These are phyloP conservation scores for Protophormia terraenovae DNA, from an alignment of 2,888 invertebrate species.

Conservation along the genomic window DNA sequence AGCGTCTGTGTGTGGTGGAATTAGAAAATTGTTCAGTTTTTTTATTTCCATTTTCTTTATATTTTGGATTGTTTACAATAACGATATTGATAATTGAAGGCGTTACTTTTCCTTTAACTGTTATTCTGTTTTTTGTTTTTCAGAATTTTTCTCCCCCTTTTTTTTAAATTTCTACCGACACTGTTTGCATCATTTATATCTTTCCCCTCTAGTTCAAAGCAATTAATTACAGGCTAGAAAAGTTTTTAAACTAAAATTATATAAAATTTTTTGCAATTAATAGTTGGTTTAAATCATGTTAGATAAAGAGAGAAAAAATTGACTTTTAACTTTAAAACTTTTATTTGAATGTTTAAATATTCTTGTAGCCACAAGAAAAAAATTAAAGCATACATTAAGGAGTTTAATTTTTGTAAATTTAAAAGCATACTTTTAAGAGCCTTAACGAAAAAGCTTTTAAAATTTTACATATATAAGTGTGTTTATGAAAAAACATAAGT, in stretches of 20 bases:
- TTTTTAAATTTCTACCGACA: not conserved
- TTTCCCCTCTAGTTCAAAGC: not conserved
- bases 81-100: slow-evolving; percentile 67
- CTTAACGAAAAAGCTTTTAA: not conserved
- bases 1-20: not conserved
- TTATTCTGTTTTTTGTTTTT: slow-evolving; percentile 20
- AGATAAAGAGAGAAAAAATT: not conserved
- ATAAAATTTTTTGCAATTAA: slow-evolving; percentile 35
- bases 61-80: slow-evolving; percentile 49
- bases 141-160: not conserved
- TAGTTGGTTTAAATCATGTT: slow-evolving; percentile 36
- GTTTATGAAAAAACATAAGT: too few relatives aligned
- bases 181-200: not conserved
- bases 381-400: slow-evolving; percentile 22
- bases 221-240: slow-evolving; percentile 62
- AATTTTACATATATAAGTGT: not conserved
- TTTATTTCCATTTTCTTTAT: slow-evolving; percentile 8
- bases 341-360: not conserved
- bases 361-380: not conserved
- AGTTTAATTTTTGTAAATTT: not conserved
- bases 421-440: slow-evolving; percentile 10
- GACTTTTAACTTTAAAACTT: slow-evolving; percentile 10
- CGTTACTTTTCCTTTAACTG: slow-evolving; percentile 54
- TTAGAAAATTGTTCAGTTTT: slow-evolving; percentile 50
- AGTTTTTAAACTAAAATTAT: slow-evolving; percentile 46